Percentiles rank a stretch among this genome's conserved stretches.
phyloP scores from a whole-genome alignment of 2,888 invertebrate species.

The Drosophila percnosoma region DNA sequence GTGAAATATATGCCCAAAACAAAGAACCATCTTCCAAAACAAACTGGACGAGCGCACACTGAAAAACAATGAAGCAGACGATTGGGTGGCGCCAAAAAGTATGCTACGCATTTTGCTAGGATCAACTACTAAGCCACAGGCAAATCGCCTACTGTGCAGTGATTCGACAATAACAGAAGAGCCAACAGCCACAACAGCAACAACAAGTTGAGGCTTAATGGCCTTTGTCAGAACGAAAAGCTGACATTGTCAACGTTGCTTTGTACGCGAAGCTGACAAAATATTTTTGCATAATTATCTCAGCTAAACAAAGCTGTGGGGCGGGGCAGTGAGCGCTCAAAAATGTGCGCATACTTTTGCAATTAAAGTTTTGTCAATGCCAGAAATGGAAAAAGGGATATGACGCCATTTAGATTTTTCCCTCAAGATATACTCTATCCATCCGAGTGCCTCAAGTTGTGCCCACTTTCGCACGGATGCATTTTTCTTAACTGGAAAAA shows the following conservation, averaged over 20 bases:
- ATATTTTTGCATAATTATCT: constrained; percentile 70
- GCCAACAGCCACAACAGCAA: constrained; percentile 4
- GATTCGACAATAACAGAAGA: constrained; percentile 31
- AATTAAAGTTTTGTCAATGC: constrained; percentile 65
- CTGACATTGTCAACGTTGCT: constrained; percentile 10
- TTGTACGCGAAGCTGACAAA: constrained; percentile 57
- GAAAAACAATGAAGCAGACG: constrained; percentile 7
- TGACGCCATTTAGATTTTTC: constrained; percentile 62
- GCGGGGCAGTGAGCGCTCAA: background rate
- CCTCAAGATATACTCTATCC: constrained; percentile 40
- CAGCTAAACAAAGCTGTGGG: constrained; percentile 17
- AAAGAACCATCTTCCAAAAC: constrained; percentile 18
- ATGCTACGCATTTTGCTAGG: constrained; percentile 43
- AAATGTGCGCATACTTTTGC: constrained; percentile 47
- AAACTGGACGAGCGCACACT: constrained; percentile 20
- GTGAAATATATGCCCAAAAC: background rate
- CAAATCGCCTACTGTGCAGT: constrained; percentile 37
- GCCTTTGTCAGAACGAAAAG: constrained; percentile 27
- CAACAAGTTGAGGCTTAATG: constrained; percentile 29
- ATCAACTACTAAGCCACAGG: constrained; percentile 50
- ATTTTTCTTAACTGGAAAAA: constrained; percentile 34
- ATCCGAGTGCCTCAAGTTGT: constrained; percentile 43
- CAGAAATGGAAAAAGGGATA: constrained; percentile 33
- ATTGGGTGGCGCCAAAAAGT: constrained; percentile 40
- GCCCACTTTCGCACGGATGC: constrained; percentile 42